Base-by-base conservation (phyloP, 2,888 invertebrate species). In the Catonia carolina region DNA sequence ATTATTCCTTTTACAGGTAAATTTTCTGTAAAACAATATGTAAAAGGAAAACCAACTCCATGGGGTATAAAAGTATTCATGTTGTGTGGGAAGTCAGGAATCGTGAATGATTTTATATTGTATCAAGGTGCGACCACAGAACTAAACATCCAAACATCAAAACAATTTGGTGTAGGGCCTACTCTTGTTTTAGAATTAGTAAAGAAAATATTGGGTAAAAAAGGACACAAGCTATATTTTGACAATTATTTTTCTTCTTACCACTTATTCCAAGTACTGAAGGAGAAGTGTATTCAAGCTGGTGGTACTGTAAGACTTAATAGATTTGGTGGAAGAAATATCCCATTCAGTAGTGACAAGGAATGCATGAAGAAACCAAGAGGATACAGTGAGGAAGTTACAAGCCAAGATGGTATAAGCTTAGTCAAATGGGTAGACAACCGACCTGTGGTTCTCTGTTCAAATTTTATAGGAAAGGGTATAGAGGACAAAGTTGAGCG, bases 211-310 rank as follows among this genome's bases (percentile, higher is more conserved):
- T 17, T 53, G 6, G 36, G 33, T 23, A 45, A 35, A 2, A 18
- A n/a, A 20, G 47, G 52, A n/a, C n/a, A n/a, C n/a, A n/a, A n/a
- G n/a, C n/a, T n/a, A n/a, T n/a, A n/a, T n/a, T n/a, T n/a, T n/a
- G 60, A 60, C 37, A 55, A 60, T 55, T 60, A 49, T 55, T 60
- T 61, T 50, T 37, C 49, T 8, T 56, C 61, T 1, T 65, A 61
- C 45, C 39, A 60, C 35, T 54, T 63, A 53, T 61, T 63, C 48
- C 48, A 64, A 39, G 57, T 50, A 45, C 42, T 63, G 17, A 33
- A 55, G 48, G 8, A 53, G 35, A 51, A 56, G 8, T 17, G 41
- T 33, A 60, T 61, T 31, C 37, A 50, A 20, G 60, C 63, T 45
- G 55, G 55, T 20, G 59, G 61, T 48, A 63, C 63, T 8, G 45